phyloP scores from a whole-genome alignment of 1,140 invertebrate genomes.

The Monomorium pharaonis region DNA sequence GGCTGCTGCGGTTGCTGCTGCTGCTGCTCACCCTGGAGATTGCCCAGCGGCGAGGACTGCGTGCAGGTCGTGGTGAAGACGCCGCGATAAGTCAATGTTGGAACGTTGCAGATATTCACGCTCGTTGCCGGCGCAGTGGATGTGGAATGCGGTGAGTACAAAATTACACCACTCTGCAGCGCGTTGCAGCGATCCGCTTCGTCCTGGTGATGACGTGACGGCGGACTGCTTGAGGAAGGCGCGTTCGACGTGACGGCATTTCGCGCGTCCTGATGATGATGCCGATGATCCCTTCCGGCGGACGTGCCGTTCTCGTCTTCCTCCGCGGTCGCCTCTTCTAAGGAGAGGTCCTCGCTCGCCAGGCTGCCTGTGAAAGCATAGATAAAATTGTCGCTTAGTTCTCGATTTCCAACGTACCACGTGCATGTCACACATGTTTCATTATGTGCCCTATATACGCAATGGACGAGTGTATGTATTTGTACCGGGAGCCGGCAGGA shows the following conservation, averaged over 20 bases:
- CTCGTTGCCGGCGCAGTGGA: conserved; percentile 75
- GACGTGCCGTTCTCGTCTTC: conserved; percentile 90
- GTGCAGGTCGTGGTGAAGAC: conserved; percentile 89
- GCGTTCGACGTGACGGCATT: conserved; percentile 83
- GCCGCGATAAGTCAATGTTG: conserved; percentile 87
- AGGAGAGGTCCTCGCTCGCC: conserved; percentile 91
- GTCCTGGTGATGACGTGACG: conserved; percentile 82
- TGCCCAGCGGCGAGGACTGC: conserved; percentile 85
- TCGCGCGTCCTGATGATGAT: conserved; percentile 83
- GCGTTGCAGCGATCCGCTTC: conserved; percentile 82
- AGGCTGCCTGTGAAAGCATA: conserved; percentile 89
- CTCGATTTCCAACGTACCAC: neutral
- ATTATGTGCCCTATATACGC: conserved; percentile 4
- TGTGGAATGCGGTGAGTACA: conserved; percentile 79
- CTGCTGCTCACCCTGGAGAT: conserved; percentile 78
- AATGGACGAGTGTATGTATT: conserved; percentile 3
- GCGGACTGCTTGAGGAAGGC: conserved; percentile 84
- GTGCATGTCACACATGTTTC: neutral
- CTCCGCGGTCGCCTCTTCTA: conserved; percentile 88
- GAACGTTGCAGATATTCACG: conserved; percentile 87
- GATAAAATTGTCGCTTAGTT: conserved; percentile 56
- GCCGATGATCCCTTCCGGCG: conserved; percentile 83
- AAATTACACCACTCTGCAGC: conserved; percentile 82
- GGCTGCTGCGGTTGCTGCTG: conserved; percentile 76
- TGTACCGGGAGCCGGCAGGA: conserved; percentile 71